Conservation (phyloP, 2,888 invertebrate genomes). For the Anagyrus pseudococci region DNA sequence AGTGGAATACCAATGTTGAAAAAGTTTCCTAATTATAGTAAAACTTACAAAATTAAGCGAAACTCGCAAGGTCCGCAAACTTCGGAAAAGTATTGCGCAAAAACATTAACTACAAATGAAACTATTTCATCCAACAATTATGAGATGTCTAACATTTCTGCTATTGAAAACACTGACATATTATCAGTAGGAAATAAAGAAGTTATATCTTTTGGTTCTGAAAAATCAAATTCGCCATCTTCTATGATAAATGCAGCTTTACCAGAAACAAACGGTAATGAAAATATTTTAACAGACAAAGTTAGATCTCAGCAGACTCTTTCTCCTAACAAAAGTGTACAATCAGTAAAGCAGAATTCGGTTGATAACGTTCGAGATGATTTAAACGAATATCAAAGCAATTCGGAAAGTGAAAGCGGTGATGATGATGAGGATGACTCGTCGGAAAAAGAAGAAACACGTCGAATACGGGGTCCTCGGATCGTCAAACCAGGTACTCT, state of each 20-base stretch:
- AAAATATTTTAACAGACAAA: no score
- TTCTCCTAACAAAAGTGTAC: background rate
- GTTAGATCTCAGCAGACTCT: background rate
- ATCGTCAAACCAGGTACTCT: conserved; percentile 64
- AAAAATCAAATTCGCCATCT: no score
- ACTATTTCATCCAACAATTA: no score
- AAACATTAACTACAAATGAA: no score
- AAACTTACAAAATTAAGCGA: conserved; percentile 11
- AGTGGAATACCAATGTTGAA: conserved; percentile 35
- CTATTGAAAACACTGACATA: no score
- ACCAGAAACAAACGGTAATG: background rate
- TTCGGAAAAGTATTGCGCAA: no score
- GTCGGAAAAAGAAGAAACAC: conserved; percentile 44
- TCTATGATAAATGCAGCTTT: no score
- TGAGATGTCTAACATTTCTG: no score
- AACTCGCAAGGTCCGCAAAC: no score
- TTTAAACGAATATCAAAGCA: conserved; percentile 36
- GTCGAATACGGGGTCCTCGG: conserved; percentile 54
- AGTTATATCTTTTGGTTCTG: no score
- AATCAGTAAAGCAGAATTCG: conserved; percentile 9
- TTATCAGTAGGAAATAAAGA: no score
- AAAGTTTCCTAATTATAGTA: conserved; percentile 25
- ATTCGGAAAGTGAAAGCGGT: conserved; percentile 45
- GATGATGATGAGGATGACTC: conserved; percentile 35
- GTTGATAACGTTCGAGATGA: conserved; percentile 25